These are phyloP conservation scores for Papilio gigon DNA, from an alignment of 2,888 invertebrate species.

Conservation along the genomic window DNA sequence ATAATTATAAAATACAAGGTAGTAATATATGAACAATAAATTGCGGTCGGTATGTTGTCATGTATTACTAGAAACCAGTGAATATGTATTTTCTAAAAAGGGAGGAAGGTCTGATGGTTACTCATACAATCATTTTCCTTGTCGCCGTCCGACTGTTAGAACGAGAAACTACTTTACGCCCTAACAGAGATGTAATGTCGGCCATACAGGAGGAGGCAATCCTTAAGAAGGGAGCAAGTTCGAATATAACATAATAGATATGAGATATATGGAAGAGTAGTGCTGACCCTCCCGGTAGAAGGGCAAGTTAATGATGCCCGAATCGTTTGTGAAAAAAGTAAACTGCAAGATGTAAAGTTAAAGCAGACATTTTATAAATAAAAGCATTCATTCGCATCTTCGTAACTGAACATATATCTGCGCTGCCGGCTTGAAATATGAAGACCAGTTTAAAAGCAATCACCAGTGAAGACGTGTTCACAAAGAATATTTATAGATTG, in stretches of 20 bases:
- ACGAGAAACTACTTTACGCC: neutral
- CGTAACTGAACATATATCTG: neutral
- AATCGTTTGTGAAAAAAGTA: neutral
- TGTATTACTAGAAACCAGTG: neutral
- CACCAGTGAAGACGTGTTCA: neutral
- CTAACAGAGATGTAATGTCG: too few species aligned
- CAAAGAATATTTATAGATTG: conserved; percentile 21
- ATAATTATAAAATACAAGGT: neutral
- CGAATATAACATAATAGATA: too few species aligned
- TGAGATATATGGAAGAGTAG: too few species aligned
- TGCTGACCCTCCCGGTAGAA: too few species aligned
- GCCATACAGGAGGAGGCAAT: too few species aligned
- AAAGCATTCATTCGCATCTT: neutral
- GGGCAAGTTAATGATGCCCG: neutral
- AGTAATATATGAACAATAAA: neutral
- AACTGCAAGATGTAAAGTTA: neutral
- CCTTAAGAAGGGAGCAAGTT: too few species aligned
- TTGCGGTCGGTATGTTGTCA: neutral
- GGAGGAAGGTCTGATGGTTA: conserved; percentile 11
- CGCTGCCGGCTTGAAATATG: conserved; percentile 1
- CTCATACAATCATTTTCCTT: conserved; percentile 11
- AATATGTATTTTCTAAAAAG: conserved; percentile 13
- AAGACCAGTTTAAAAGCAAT: conserved; percentile 18
- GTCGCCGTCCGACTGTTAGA: neutral
- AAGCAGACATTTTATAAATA: neutral